Percentiles rank a stretch among this genome's conserved stretches.
Conservation (phyloP, 1,140 invertebrate genomes). For the Orchesella cincta region DNA sequence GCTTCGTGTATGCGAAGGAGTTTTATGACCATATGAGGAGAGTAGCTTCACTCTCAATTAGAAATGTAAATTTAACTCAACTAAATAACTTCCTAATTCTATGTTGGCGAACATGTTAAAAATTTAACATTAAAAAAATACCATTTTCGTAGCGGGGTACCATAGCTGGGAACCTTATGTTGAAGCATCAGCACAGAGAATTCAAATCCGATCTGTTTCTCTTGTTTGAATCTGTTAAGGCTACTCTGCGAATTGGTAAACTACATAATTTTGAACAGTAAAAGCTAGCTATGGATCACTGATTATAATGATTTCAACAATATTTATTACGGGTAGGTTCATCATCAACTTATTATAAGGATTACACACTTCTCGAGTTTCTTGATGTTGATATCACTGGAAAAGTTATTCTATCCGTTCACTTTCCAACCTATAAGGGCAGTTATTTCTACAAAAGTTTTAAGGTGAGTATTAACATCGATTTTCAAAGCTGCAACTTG, state of each 20-base stretch:
- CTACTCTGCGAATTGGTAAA: conserved; percentile 53
- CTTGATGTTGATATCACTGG: conserved; percentile 64
- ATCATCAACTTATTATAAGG: conserved; percentile 23
- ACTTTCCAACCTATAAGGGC: conserved; percentile 58
- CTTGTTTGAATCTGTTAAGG: conserved; percentile 56
- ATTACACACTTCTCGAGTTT: conserved; percentile 60
- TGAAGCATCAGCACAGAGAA: conserved; percentile 59
- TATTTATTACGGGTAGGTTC: conserved; percentile 32
- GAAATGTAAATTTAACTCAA: conserved; percentile 66
- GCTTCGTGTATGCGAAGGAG: conserved; percentile 62
- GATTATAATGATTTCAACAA: neutral
- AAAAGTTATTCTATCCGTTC: conserved; percentile 66
- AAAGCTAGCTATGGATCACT: no score
- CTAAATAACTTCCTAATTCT: conserved; percentile 50
- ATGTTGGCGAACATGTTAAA: no score
- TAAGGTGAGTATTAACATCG: conserved; percentile 60
- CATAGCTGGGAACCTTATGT: conserved; percentile 61
- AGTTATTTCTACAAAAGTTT: conserved; percentile 62
- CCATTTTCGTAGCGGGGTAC: conserved; percentile 49
- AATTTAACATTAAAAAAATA: conserved; percentile 51
- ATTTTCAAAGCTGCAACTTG: neutral
- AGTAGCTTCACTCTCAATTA: conserved; percentile 71
- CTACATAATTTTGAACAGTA: no score
- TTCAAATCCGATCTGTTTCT: conserved; percentile 61
- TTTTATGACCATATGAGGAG: conserved; percentile 68